Conservation (phyloP, 2,113 vertebrate genomes). For the Jacana jacana region DNA sequence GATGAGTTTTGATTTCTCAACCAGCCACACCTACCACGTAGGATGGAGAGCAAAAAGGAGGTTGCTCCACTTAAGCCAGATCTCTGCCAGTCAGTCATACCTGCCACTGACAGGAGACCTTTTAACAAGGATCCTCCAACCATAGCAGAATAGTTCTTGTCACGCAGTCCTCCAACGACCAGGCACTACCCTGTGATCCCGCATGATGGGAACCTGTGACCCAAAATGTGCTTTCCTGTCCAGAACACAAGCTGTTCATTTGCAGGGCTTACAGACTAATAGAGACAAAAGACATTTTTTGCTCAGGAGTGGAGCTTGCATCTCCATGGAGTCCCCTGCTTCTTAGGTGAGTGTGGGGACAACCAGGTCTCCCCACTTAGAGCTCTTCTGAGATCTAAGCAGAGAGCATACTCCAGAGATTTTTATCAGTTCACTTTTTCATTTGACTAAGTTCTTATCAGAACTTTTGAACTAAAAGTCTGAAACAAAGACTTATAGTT, state of each 20-base stretch:
- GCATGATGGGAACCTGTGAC: background rate
- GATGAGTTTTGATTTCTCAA: background rate
- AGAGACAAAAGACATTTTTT: background rate
- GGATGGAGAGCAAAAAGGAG: background rate
- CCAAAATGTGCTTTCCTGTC: background rate
- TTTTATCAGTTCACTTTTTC: background rate
- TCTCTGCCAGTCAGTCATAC: background rate
- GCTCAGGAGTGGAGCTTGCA: background rate
- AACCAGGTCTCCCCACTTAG: background rate
- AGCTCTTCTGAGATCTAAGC: background rate
- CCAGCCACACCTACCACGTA: background rate
- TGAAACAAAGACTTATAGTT: background rate
- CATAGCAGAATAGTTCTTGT: background rate
- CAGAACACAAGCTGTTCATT: background rate
- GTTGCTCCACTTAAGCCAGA: background rate
- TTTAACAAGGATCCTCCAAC: background rate
- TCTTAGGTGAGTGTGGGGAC: accelerated
- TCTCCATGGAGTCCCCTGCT: background rate
- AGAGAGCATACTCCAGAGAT: background rate
- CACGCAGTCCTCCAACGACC: background rate
- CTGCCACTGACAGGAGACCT: background rate
- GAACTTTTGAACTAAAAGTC: background rate
- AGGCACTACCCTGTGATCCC: background rate
- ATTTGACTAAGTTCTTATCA: background rate
- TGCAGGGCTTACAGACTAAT: background rate